Conservation (phyloP, 2,113 vertebrate genomes). For the Deroptyus accipitrinus region DNA sequence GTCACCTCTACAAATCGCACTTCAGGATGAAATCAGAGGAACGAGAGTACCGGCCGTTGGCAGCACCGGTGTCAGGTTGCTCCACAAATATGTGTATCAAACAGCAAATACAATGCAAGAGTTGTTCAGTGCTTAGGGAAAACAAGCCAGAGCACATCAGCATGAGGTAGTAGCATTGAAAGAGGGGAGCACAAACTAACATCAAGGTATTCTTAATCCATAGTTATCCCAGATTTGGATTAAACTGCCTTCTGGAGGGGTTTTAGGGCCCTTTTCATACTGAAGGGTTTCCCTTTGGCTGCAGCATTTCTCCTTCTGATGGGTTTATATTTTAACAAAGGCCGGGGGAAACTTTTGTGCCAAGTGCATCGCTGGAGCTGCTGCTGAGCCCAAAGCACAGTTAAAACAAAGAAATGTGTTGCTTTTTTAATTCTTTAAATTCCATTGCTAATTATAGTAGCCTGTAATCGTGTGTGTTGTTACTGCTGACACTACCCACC, state of each 20-base stretch:
- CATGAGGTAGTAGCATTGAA: background rate
- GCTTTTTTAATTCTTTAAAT: constrained; percentile 5
- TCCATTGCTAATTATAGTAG: constrained; percentile 29
- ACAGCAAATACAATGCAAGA: background rate
- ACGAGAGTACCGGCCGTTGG: too few species aligned
- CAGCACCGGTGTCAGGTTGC: background rate
- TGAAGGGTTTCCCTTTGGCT: background rate
- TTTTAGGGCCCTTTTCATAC: background rate
- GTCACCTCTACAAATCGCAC: background rate
- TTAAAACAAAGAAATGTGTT: background rate
- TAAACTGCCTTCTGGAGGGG: constrained; percentile 17
- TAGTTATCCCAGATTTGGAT: constrained; percentile 39
- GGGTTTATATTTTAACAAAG: background rate
- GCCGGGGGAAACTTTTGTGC: background rate
- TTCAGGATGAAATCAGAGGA: background rate
- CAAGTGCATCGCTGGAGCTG: background rate
- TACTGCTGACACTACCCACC: background rate
- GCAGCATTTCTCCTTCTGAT: background rate
- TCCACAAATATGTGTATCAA: background rate
- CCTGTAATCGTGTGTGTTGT: background rate
- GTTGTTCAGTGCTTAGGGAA: background rate
- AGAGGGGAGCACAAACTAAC: background rate
- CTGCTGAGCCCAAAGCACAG: background rate
- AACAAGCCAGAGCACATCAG: background rate
- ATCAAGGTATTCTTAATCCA: constrained; percentile 12